These are phyloP conservation scores for Ctenodactylus gundi DNA, from an alignment of 2,113 vertebrate species.

Conservation along the genomic window DNA sequence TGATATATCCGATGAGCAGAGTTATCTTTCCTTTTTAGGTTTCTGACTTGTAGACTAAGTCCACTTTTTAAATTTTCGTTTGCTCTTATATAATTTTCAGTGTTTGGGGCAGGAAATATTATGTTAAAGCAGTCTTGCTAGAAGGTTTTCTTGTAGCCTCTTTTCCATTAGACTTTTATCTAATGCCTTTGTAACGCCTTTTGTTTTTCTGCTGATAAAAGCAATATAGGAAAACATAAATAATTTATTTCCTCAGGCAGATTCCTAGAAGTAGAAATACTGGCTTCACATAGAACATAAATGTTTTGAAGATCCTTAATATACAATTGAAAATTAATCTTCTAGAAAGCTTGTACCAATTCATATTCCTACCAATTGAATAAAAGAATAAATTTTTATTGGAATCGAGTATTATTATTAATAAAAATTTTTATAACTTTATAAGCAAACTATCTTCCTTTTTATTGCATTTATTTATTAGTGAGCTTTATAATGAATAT, in stretches of 20 bases:
- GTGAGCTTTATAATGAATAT: neutral
- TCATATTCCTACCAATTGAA: neutral
- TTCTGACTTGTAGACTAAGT: neutral
- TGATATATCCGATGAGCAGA: neutral
- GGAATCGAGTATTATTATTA: constrained; percentile 3
- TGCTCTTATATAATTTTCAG: neutral
- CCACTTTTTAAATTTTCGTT: neutral
- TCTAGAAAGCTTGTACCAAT: constrained; percentile 35
- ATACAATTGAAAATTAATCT: constrained; percentile 6
- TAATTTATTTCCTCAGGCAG: constrained; percentile 34
- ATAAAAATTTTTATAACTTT: constrained; percentile 26
- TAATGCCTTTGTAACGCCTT: neutral
- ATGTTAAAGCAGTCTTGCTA: neutral
- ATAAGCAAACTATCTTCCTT: neutral
- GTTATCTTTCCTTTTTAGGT: neutral
- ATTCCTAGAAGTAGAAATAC: constrained; percentile 1
- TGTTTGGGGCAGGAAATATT: neutral
- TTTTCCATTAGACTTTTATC: neutral
- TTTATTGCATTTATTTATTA: neutral
- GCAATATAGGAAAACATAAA: constrained; percentile 27
- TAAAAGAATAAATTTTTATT: constrained; percentile 26
- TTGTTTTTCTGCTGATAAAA: constrained; percentile 42
- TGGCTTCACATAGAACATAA: neutral
- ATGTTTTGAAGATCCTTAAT: constrained; percentile 23
- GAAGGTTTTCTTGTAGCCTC: neutral